Evolutionary conservation across 2,888 invertebrate species (phyloP).

Genomic region (Heliconius erato): DNA sequence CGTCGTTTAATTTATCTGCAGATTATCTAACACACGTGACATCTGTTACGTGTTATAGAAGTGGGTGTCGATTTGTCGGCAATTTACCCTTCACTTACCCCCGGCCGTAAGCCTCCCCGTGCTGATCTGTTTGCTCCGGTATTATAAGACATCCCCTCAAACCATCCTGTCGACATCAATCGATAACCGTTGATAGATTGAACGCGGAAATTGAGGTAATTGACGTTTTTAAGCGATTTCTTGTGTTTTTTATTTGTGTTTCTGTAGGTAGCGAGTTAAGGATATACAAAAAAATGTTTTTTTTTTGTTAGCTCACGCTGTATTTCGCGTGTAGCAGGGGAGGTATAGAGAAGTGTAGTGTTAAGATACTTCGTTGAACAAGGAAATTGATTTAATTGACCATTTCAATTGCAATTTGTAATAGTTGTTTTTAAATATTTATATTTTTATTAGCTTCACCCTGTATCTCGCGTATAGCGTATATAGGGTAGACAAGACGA

Average conservation of each 20-base stretch:
- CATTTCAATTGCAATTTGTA: neutral
- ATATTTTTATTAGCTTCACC: no score
- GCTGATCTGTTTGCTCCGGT: constrained; percentile 40
- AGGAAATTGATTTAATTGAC: neutral
- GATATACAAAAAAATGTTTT: no score
- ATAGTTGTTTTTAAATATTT: neutral
- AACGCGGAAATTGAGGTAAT: neutral
- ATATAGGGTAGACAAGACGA: no score
- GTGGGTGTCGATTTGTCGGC: constrained; percentile 39
- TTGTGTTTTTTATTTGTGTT: neutral
- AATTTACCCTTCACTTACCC: constrained; percentile 41
- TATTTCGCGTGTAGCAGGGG: neutral
- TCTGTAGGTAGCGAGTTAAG: neutral
- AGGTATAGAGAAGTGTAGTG: neutral
- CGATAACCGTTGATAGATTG: constrained; percentile 2
- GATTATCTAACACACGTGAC: constrained; percentile 25
- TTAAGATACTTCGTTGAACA: neutral
- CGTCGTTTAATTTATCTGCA: constrained; percentile 20
- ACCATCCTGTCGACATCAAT: constrained; percentile 20
- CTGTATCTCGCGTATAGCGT: no score
- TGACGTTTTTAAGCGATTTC: neutral
- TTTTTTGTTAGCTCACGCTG: neutral
- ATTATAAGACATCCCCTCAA: constrained; percentile 35
- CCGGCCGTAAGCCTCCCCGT: constrained; percentile 3
- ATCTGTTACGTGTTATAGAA: constrained; percentile 24